A percentile compares a stretch with the other conserved stretches of the same genome.
phyloP scores from a whole-genome alignment of 2,113 vertebrate species.

The Poicephalus meyeri region DNA sequence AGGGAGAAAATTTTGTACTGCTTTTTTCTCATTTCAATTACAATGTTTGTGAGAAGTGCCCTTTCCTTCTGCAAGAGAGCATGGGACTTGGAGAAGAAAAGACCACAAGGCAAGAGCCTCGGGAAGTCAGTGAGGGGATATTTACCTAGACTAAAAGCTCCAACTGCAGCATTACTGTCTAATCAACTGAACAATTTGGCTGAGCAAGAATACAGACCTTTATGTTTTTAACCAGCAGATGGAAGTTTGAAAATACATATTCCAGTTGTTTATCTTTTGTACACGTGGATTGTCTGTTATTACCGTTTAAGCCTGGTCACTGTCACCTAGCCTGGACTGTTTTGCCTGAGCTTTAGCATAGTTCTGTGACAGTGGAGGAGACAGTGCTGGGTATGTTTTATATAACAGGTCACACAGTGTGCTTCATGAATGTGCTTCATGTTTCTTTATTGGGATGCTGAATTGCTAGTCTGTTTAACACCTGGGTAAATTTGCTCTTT shows the following conservation, averaged over 20 bases:
- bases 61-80: not conserved
- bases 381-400: not conserved
- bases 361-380: not conserved
- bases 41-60: not conserved
- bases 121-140: not conserved
- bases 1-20: not conserved
- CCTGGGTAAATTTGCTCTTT: not conserved
- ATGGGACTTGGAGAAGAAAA: not conserved
- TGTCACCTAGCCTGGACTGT: not conserved
- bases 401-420: not conserved
- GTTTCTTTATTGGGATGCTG: not conserved
- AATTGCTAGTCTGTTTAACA: not conserved
- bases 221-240: not conserved
- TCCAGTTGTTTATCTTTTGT: not conserved
- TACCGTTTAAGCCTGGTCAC: not conserved
- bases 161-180: not conserved
- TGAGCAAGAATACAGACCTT: not conserved
- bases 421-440: not conserved
- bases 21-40: not conserved
- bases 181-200: not conserved
- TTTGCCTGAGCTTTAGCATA: not conserved
- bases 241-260: not conserved
- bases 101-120: fast-evolving
- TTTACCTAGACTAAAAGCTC: not conserved
- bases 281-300: not conserved